phyloP scores from a whole-genome alignment of 2,113 vertebrate species.

The Tragulus kanchil region DNA sequence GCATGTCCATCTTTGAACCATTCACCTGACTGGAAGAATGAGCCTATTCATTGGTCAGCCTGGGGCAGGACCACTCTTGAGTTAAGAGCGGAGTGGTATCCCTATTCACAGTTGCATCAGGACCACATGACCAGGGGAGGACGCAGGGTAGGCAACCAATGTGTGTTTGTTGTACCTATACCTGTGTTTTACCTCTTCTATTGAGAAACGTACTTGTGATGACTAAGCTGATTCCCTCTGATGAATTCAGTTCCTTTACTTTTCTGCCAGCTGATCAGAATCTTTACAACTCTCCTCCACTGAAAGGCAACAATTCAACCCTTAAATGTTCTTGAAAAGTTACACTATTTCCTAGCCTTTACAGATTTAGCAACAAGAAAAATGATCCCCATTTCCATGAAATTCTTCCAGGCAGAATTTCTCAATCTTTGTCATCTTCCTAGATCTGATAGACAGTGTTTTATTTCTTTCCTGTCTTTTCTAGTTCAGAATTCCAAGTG shows the following conservation, averaged over 20 bases:
- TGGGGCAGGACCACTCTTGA: neutral
- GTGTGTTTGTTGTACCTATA: too few relatives aligned
- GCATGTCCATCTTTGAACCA: neutral
- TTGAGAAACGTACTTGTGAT: neutral
- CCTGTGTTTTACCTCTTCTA: neutral
- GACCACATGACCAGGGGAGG: neutral
- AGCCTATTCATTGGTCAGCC: neutral
- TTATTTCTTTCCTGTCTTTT: neutral
- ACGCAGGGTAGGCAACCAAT: neutral
- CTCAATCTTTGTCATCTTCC: constrained; percentile 1
- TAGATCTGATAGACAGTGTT: neutral
- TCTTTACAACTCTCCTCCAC: neutral
- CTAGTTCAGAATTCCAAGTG: neutral
- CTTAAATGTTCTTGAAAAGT: neutral
- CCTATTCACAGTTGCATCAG: neutral
- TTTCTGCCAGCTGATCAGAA: neutral
- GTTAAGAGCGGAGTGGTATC: neutral
- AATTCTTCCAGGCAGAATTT: constrained; percentile 42
- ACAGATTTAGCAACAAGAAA: constrained; percentile 18
- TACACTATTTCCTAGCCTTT: neutral
- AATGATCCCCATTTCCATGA: neutral
- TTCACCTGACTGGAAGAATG: neutral
- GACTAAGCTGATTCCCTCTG: neutral
- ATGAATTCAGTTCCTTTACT: neutral
- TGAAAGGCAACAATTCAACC: neutral